Conservation (phyloP, 2,113 vertebrate species). For the Alethe castanea region DNA sequence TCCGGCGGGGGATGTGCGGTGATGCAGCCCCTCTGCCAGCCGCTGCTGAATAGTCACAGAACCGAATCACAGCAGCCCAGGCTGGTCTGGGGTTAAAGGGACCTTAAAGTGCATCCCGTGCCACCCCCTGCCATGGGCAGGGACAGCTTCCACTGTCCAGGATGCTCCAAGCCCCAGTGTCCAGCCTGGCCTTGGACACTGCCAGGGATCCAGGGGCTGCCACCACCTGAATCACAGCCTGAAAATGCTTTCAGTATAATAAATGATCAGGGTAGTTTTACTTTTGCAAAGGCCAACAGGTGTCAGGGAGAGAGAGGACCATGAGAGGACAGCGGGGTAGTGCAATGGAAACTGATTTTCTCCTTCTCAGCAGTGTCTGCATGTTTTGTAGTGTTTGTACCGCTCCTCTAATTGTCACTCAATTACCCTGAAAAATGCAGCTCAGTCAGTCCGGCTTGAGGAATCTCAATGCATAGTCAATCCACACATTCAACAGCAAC, state of each 20-base stretch:
- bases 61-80: too few relatives aligned
- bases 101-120: too few relatives aligned
- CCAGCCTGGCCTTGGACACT: background rate
- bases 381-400: fast-evolving
- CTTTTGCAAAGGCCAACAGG: background rate
- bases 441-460: background rate
- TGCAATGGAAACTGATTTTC: fast-evolving
- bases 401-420: background rate
- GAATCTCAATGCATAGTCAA: fast-evolving
- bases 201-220: background rate
- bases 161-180: background rate
- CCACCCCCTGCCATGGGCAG: background rate
- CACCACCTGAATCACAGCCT: background rate
- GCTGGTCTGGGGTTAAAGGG: background rate
- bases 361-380: background rate
- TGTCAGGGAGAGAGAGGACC: background rate
- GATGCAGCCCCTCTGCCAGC: background rate
- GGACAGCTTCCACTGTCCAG: background rate
- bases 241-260: background rate
- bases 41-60: background rate
- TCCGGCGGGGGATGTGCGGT: background rate
- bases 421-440: fast-evolving
- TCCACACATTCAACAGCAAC: background rate
- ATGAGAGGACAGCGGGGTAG: background rate
- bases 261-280: background rate